Evolutionary conservation across 2,888 invertebrate genomes (phyloP), one percentile per base, ranked within the genome.

Genomic region (Leptogaster cylindrica): DNA sequence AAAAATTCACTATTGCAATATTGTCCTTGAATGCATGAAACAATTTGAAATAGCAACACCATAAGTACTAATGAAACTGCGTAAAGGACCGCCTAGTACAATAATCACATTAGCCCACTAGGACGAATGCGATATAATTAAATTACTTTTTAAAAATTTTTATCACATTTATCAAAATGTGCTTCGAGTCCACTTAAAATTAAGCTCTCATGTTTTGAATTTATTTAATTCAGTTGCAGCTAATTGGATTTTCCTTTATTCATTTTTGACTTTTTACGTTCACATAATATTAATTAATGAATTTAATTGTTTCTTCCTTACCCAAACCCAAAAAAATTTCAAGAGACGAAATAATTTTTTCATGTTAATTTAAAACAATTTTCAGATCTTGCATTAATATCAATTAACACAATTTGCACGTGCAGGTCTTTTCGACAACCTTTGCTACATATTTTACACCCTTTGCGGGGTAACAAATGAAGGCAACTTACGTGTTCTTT

Each of bases 71-170:
- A 23, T 23, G 46, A 46, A 20, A 44, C 18, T 20, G 8, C 20
- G 8, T n/a, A 16, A 25, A 46, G 25, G 20, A 12, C 16, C 16
- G 18, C 12, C 46, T 46, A 46, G 23, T 1, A 20, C 46, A 20
- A 46, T 46, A 20, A n/a, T 46, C 46, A 16, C 23, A 46, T 10
- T 46, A 16, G 8, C 46, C 10, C 10, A 18, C 23, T 7, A 5
- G 6, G 31, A 20, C 23, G 44, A 20, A 46, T 46, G n/a, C n/a
- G 20, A 46, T 46, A 46, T 23, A 50, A 50, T 50, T 23, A 50
- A 50, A 50, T 50, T 50, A 50, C 50, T 50, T 27, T 25, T 7
- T 28, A 50, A 50, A 50, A 50, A 16, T 28, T 50, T 44, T 50
- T 50, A 50, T 27, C 28, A 50, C 50, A 50, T 50, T 50, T 50